Base-by-base conservation (phyloP, 2,797 vertebrate genomes). In the Neolamprologus multifasciatus region DNA sequence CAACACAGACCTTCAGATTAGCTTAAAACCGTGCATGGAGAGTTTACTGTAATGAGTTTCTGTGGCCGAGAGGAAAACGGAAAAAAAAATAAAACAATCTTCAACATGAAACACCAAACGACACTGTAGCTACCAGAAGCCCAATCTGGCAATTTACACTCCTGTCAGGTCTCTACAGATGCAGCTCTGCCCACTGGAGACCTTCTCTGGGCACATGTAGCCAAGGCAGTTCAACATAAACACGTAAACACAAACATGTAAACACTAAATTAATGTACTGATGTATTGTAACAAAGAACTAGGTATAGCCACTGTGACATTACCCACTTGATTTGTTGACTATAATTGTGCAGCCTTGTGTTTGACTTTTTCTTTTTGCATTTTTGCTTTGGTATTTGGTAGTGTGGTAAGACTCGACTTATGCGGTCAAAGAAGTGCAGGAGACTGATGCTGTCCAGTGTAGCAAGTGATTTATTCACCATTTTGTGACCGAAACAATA, bases 141-240 rank as follows among this genome's bases (percentile, higher is more conserved):
- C 77, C 92, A 88, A 93, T 94, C 85, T 87, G 83, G 82, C 89
- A 88, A 93, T 94, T 94, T 94, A 92, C 91, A 92, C 88, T 84
- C 81, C 81, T 91, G 92, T 93, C 93, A 94, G 87, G 90, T 88
- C 88, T 81, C 54, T 59, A 87, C 81, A 87, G 81, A 85, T 36
- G 76, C 43, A 48, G 43, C 48, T 36, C 40, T 29, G 40, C 83
- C 62, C 80, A 90, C 84, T 81, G 82, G 82, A 85, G 36, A 77
- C 83, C 69, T 23, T 59, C 77, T 67, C 29, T 74, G 43, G 19
- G 26, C 59, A 83, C 79, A 78, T 76, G 74, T 85, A 45, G 78
- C 48, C 51, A 57, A 67, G 8, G 8, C n/a, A 43, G n/a, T 13
- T 59, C 77, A 79, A 13, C 7, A 16, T 55, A n/a, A 40, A 40